Conservation (phyloP, 2,113 vertebrate genomes). For the Vanacampus margaritifer region DNA sequence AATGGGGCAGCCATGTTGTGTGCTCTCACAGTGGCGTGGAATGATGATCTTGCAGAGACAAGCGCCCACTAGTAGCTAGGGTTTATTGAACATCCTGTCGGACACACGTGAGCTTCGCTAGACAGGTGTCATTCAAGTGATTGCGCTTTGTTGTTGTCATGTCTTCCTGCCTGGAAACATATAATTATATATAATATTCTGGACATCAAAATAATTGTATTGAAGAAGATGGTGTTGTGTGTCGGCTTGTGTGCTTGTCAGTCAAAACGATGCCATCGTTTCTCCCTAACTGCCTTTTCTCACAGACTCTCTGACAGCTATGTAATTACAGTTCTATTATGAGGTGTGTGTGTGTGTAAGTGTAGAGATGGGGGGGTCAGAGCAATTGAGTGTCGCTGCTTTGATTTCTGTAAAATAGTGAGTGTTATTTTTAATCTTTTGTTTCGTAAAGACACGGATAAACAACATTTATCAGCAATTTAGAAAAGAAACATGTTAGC, state of each 20-base stretch:
- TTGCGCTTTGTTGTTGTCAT: conserved; percentile 10
- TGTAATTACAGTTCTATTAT: conserved; percentile 63
- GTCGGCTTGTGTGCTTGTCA: conserved; percentile 16
- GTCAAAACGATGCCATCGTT: conserved; percentile 40
- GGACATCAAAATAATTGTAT: conserved; percentile 20
- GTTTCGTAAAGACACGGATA: conserved; percentile 53
- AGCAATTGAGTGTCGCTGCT: background rate
- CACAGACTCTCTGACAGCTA: conserved; percentile 56
- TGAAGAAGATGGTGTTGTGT: background rate
- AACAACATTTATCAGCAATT: conserved; percentile 56
- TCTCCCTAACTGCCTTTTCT: conserved; percentile 47
- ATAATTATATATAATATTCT: conserved; percentile 2
- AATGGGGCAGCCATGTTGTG: conserved; percentile 69
- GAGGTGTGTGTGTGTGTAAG: conserved; percentile 18
- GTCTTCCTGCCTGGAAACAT: conserved; percentile 6
- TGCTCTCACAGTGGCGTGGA: conserved; percentile 59
- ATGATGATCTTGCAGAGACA: conserved; percentile 64
- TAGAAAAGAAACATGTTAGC: conserved; percentile 26
- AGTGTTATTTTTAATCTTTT: conserved; percentile 59
- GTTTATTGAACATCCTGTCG: conserved; percentile 42
- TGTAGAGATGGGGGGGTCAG: conserved; percentile 8
- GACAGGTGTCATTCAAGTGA: conserved; percentile 34
- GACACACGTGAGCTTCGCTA: background rate
- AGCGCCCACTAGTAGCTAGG: conserved; percentile 52
- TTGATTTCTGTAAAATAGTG: conserved; percentile 39